These are phyloP conservation scores for Buathra laborator DNA, from an alignment of 2,888 invertebrate species.

Conservation along the genomic window DNA sequence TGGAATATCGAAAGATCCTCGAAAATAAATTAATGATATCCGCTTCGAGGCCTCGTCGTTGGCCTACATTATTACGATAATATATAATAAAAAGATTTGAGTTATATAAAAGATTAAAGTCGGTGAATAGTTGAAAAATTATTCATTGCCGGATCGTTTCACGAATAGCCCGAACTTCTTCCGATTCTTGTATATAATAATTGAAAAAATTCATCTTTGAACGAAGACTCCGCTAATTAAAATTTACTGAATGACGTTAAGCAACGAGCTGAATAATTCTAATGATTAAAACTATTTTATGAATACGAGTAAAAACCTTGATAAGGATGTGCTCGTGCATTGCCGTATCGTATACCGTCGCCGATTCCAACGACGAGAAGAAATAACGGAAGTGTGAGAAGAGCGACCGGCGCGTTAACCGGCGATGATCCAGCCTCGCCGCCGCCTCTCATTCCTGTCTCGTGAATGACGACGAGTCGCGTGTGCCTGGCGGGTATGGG, in stretches of 20 bases:
- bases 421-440: conserved; percentile 71
- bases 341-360: conserved; percentile 70
- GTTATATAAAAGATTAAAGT: conserved; percentile 16
- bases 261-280: not conserved
- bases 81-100: conserved; percentile 23
- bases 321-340: conserved; percentile 64
- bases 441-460: conserved; percentile 71
- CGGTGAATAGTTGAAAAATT: conserved; percentile 17
- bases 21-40: conserved; percentile 56
- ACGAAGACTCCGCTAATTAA: not conserved
- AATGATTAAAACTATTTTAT: not conserved
- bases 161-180: conserved; percentile 3
- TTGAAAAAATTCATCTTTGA: not conserved
- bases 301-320: conserved; percentile 64
- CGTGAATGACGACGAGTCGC: conserved; percentile 64
- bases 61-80: conserved; percentile 38
- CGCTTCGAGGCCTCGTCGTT: conserved; percentile 22
- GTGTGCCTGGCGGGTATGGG: conserved; percentile 32
- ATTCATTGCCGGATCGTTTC: conserved; percentile 46
- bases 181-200: not conserved
- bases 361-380: conserved; percentile 69
- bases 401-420: conserved; percentile 70
- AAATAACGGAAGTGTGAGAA: conserved; percentile 63
- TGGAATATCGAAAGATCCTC: conserved; percentile 3
- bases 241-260: too few species aligned